Percentiles rank a stretch among this genome's conserved stretches.
Conservation (phyloP, 2,797 vertebrate species). For the Podarcis lilfordi region DNA sequence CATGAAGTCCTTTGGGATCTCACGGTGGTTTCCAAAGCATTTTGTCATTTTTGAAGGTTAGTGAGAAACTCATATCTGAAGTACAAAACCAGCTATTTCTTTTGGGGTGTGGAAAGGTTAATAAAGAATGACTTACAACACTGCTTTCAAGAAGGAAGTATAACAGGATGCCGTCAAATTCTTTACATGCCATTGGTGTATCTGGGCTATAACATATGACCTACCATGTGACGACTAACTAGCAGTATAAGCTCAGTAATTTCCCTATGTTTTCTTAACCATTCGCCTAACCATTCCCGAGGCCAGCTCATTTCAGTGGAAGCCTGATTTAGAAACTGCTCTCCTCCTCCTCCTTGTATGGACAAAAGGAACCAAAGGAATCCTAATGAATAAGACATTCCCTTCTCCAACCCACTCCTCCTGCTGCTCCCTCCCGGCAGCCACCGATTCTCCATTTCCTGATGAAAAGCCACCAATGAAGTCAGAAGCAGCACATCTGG, state of each 20-base stretch:
- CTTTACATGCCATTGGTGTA: constrained; percentile 79
- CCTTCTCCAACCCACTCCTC: constrained; percentile 32
- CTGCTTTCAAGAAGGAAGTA: constrained; percentile 47
- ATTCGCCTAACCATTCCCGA: not conserved
- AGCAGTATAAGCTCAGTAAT: constrained; percentile 21
- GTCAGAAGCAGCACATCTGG: constrained; percentile 71
- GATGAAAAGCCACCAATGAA: constrained; percentile 55
- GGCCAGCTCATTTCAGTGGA: constrained; percentile 17
- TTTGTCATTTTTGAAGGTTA: not conserved
- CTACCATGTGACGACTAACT: constrained; percentile 44
- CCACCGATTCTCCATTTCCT: constrained; percentile 42
- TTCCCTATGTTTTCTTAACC: constrained; percentile 33
- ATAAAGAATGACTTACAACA: constrained; percentile 19
- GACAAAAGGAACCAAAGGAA: constrained; percentile 40
- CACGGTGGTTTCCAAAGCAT: not conserved
- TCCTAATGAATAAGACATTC: not conserved
- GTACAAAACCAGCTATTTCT: not conserved
- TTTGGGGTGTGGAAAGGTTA: constrained; percentile 31
- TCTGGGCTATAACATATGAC: constrained; percentile 57
- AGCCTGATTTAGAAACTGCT: constrained; percentile 24
- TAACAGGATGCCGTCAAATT: constrained; percentile 81
- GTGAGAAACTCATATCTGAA: not conserved
- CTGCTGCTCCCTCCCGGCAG: not conserved
- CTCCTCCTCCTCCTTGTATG: constrained; percentile 42
- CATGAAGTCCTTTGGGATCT: not conserved